Conservation (phyloP, 2,113 vertebrate genomes). For the Trematomus loennbergii region DNA sequence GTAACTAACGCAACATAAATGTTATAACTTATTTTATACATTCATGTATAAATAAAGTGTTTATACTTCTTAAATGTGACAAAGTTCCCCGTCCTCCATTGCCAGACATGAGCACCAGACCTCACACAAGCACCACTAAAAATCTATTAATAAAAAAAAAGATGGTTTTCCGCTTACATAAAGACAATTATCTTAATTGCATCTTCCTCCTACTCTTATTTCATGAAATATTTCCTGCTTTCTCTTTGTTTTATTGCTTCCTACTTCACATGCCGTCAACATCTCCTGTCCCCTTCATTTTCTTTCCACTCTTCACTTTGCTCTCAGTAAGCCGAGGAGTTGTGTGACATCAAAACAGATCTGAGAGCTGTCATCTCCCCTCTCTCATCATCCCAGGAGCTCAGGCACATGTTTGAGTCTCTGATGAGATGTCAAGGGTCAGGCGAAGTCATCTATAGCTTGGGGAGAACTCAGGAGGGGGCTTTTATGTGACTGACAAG, state of each 20-base stretch:
- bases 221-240: background rate
- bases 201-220: background rate
- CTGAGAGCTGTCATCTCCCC: conserved; percentile 25
- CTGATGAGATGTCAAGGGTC: conserved; percentile 54
- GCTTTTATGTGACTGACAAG: conserved; percentile 20
- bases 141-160: conserved; percentile 30
- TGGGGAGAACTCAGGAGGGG: conserved; percentile 13
- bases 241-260: background rate
- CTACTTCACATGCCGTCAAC: background rate
- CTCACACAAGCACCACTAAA: background rate
- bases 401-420: conserved; percentile 7
- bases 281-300: conserved; percentile 10
- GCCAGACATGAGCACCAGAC: background rate
- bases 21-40: too few relatives aligned
- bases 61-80: background rate
- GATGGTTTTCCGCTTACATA: background rate
- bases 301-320: conserved; percentile 1
- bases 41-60: background rate
- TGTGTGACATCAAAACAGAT: conserved; percentile 35
- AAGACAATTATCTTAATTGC: conserved; percentile 16
- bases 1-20: background rate
- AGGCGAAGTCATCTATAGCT: conserved; percentile 38
- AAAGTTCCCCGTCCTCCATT: background rate
- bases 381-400: conserved; percentile 32
- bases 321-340: conserved; percentile 4